phyloP scores from a whole-genome alignment of 2,113 vertebrate species.

The Callocephalon fimbriatum region DNA sequence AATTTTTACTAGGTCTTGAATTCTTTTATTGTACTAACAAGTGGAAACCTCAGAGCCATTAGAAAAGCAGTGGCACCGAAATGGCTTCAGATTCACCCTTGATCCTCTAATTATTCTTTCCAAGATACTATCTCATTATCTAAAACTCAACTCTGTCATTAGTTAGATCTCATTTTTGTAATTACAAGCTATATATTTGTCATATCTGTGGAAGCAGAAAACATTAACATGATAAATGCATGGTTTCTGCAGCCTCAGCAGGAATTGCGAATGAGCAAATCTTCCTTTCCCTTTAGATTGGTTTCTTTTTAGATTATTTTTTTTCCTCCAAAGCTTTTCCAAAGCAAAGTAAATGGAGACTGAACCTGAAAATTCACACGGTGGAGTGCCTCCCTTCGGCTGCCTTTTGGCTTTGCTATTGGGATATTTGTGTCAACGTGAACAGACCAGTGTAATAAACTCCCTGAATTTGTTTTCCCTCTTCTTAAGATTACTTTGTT shows the following conservation, averaged over 20 bases:
- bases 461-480: not conserved
- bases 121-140: constrained; percentile 30
- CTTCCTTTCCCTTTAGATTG: not conserved
- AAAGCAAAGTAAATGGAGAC: not conserved
- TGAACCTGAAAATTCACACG: not conserved
- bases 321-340: not conserved
- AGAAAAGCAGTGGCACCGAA: not conserved
- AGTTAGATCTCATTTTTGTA: constrained; percentile 40
- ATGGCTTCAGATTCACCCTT: constrained; percentile 31
- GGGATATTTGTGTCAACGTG: not conserved
- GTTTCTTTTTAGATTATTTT: not conserved
- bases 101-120: constrained; percentile 37
- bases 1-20: not conserved
- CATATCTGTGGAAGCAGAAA: constrained; percentile 31
- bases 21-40: not conserved
- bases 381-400: not conserved
- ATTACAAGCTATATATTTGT: constrained; percentile 30
- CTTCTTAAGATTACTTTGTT: not conserved
- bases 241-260: constrained; percentile 38
- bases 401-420: not conserved
- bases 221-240: constrained; percentile 13
- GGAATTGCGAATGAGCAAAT: constrained; percentile 1
- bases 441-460: not conserved
- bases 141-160: constrained; percentile 30
- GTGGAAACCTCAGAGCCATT: not conserved